Percentiles rank a stretch among this genome's conserved stretches.
These are phyloP conservation scores for Leucopsar rothschildi DNA, from an alignment of 2,113 vertebrate species.

Conservation along the genomic window DNA sequence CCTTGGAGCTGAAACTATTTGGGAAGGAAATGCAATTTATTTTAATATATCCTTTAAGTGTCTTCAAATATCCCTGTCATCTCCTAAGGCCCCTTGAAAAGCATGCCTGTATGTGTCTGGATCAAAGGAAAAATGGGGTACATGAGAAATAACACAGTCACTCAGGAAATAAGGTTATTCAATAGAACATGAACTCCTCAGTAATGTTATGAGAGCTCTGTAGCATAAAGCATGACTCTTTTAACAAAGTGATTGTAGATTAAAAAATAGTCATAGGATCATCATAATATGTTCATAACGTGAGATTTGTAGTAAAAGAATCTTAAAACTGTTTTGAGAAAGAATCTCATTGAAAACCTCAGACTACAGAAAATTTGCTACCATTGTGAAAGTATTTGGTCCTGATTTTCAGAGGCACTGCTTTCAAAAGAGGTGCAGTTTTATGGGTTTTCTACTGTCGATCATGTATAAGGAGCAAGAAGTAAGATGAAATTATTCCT, in stretches of 20 bases:
- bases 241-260: background rate
- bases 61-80: background rate
- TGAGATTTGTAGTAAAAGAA: background rate
- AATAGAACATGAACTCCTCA: background rate
- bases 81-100: background rate
- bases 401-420: background rate
- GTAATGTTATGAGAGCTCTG: background rate
- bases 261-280: background rate
- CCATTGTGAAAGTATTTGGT: background rate
- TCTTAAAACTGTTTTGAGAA: background rate
- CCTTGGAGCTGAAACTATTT: background rate
- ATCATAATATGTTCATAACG: background rate
- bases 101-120: background rate
- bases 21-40: background rate
- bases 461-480: background rate
- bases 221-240: background rate
- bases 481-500: background rate
- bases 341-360: background rate
- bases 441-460: background rate
- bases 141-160: background rate
- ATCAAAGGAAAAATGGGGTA: background rate
- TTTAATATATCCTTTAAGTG: background rate
- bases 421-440: background rate
- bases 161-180: background rate
- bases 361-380: background rate